Evolutionary conservation across 92 coral and sea anemone genomes (phyloP), one percentile per base, ranked within the genome.

Genomic region (Hydrozoanthus gracilis): DNA sequence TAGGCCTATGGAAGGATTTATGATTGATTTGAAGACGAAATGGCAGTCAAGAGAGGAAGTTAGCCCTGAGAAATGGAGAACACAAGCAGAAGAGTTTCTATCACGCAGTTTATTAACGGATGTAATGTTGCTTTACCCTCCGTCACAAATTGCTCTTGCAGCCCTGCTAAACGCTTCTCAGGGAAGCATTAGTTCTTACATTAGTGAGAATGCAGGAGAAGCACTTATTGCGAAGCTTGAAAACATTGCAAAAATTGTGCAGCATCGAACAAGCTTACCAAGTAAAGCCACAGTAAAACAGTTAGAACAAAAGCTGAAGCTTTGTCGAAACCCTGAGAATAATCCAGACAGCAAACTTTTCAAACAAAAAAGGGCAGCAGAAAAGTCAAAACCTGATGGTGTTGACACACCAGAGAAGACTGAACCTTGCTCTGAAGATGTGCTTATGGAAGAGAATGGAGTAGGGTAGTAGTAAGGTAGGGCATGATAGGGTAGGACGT

Each of bases 61-160:
- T 9, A 90, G 92, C 84, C 92, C 98, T 3, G 99, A 97, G 18
- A 88, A 58, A 76, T 97, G 96, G 95, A 92, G 99, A 16, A 77
- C 92, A 18, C 77, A 70, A 51, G 94, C 97, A 3, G 94, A 92
- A n/a, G 95, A 92, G 13, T 97, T 97, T 75, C 92, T 97, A 8
- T 84, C 91, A n/a, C 49, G 88, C 56, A 91, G 93, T 39, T 88
- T 97, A 10, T 73, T 77, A 51, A 95, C 94, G 6, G 98, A 95
- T 88, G 92, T 90, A 12, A 89, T 77, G 16, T 89, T 97, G 47
- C 87, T 91, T 73, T 93, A 78, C 72, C 83, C 99, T 8, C 99
- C 99, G 20, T 97, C 99, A 10, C 99, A 97, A 88, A 87, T 97
- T 72, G 98, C 97, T 16, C 95, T 97, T 70, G 99, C 98, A 16